Conservation (phyloP, 2,797 vertebrate species). For the Xyrichtys novacula region DNA sequence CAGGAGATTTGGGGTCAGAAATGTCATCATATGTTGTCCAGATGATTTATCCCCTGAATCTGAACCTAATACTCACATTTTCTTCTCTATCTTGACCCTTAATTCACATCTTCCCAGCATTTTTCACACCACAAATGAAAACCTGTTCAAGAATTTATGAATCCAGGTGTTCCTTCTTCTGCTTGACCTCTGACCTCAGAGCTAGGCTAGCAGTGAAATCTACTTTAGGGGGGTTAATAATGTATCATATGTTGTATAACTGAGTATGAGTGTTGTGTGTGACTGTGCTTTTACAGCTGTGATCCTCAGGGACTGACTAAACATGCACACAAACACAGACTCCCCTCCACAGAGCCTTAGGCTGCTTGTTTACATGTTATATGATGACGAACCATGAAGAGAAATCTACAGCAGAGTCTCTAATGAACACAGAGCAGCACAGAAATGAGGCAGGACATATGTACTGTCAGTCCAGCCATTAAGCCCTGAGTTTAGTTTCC, state of each 20-base stretch:
- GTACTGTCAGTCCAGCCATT: background rate
- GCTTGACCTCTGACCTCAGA: conserved; percentile 8
- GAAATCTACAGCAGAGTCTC: too few relatives aligned
- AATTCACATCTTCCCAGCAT: background rate
- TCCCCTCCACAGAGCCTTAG: background rate
- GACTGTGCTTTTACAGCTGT: background rate
- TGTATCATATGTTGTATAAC: background rate
- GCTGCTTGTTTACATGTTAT: conserved; percentile 22
- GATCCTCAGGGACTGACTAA: background rate
- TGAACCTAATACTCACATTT: too few relatives aligned
- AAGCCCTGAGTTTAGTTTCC: conserved; percentile 10
- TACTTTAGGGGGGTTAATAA: conserved; percentile 5
- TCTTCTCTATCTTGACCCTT: background rate
- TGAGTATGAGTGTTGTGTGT: background rate
- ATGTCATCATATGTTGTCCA: too few relatives aligned
- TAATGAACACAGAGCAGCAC: too few relatives aligned
- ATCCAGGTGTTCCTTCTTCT: background rate
- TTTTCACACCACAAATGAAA: conserved; percentile 5
- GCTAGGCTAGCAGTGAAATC: background rate
- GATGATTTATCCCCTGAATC: too few relatives aligned
- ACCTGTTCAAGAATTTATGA: background rate
- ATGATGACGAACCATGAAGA: background rate
- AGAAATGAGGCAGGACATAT: too few relatives aligned
- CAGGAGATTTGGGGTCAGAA: too few relatives aligned
- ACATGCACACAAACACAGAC: background rate